Evolutionary conservation across 2,113 vertebrate genomes (phyloP).

Genomic region (Terrapene triunguis): DNA sequence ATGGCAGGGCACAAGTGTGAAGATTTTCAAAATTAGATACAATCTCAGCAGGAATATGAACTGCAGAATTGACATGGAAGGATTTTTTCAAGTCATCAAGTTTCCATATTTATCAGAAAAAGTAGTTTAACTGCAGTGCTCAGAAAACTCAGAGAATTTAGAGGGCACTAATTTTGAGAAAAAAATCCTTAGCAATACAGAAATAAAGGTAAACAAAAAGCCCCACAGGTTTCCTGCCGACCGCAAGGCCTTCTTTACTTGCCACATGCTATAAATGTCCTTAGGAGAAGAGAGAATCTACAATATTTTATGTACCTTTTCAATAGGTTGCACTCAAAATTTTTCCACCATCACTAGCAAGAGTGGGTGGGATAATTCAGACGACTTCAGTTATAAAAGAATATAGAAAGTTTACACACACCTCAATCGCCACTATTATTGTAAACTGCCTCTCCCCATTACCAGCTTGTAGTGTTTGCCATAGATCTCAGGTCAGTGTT

Average conservation of each 20-base stretch:
- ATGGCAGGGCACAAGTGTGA: slow-evolving; percentile 86
- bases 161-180: slow-evolving; percentile 73
- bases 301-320: slow-evolving; percentile 3
- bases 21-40: slow-evolving; percentile 90
- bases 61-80: slow-evolving; percentile 79
- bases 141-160: slow-evolving; percentile 65
- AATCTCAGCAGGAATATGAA: slow-evolving; percentile 86
- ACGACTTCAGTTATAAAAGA: neutral
- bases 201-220: slow-evolving; percentile 76
- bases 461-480: neutral
- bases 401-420: neutral
- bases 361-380: neutral
- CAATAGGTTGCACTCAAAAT: slow-evolving; percentile 17
- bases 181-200: slow-evolving; percentile 63
- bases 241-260: slow-evolving; percentile 47
- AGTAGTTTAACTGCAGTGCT: slow-evolving; percentile 72
- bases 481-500: slow-evolving; percentile 9
- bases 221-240: slow-evolving; percentile 54
- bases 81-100: slow-evolving; percentile 82
- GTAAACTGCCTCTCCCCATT: neutral
- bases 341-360: neutral
- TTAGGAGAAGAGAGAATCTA: neutral
- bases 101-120: slow-evolving; percentile 76
- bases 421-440: neutral
- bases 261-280: slow-evolving; percentile 45